These are phyloP conservation scores for Sinella curviseta DNA, from an alignment of 1,140 invertebrate genomes.

Conservation along the genomic window DNA sequence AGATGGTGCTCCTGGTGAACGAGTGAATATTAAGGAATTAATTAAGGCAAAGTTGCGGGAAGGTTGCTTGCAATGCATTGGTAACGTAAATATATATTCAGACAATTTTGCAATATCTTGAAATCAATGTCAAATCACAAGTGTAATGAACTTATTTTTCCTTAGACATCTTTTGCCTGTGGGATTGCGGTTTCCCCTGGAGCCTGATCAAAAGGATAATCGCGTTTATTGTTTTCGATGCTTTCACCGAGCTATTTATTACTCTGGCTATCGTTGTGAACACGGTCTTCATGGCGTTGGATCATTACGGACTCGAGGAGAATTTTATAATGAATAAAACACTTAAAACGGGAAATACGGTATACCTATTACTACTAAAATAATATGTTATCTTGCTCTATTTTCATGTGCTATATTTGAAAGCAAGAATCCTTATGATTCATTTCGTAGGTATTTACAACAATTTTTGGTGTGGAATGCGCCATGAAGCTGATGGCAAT, in stretches of 20 bases:
- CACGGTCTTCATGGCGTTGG: conserved; percentile 95
- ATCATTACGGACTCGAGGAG: conserved; percentile 90
- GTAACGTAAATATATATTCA: neutral
- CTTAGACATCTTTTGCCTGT: conserved; percentile 84
- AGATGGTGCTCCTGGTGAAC: conserved; percentile 67
- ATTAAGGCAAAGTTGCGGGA: conserved; percentile 69
- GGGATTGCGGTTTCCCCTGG: conserved; percentile 92
- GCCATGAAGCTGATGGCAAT: conserved; percentile 90
- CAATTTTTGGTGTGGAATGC: conserved; percentile 94
- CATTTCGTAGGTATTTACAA: conserved; percentile 86
- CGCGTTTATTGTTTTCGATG: conserved; percentile 88
- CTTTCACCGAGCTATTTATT: conserved; percentile 96
- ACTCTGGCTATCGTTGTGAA: conserved; percentile 96
- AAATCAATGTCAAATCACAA: too few species aligned
- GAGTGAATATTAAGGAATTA: conserved; percentile 64
- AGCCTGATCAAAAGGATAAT: conserved; percentile 60
- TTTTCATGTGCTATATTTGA: too few species aligned
- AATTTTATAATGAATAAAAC: conserved; percentile 70
- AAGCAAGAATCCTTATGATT: too few species aligned
- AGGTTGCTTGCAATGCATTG: conserved; percentile 72
- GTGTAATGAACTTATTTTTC: too few species aligned
- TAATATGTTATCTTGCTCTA: neutral
- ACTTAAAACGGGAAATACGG: conserved; percentile 91
- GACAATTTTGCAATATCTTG: neutral
- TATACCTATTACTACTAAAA: conserved; percentile 66